These are phyloP conservation scores for Cancer borealis DNA, from an alignment of 2,888 invertebrate genomes.

Conservation along the genomic window DNA sequence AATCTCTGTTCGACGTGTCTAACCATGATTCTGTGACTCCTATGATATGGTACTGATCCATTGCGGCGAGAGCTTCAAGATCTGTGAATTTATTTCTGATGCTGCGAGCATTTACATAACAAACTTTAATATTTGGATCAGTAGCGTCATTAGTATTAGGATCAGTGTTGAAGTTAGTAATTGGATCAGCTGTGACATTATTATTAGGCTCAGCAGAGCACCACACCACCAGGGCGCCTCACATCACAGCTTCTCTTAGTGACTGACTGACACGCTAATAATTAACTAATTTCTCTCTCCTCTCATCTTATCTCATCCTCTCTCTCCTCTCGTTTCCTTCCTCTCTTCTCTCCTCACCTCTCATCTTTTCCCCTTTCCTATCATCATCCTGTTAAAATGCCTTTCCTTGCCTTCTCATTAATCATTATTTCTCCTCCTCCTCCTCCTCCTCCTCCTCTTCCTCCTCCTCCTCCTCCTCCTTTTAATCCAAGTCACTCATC, in stretches of 20 bases:
- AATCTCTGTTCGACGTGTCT: too few species aligned
- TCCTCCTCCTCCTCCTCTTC: not conserved
- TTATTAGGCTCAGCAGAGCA: not conserved
- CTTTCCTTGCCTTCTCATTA: not conserved
- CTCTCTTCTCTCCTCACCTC: not conserved
- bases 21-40: too few species aligned
- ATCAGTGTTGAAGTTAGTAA: too few species aligned
- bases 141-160: too few species aligned
- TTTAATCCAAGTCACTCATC: not conserved
- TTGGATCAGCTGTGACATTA: too few species aligned
- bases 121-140: too few species aligned
- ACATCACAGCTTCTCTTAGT: not conserved
- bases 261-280: slow-evolving; percentile 1
- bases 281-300: not conserved
- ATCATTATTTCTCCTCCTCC: not conserved
- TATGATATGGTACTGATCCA: too few species aligned
- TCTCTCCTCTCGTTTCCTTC: not conserved
- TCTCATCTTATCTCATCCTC: not conserved
- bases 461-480: not conserved
- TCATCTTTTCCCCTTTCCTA: not conserved
- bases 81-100: too few species aligned
- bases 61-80: too few species aligned
- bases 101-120: too few species aligned
- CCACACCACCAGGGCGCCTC: not conserved
- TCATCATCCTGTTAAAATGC: not conserved